Conservation (phyloP, 2,797 vertebrate genomes). For the Chloroceryle inda region DNA sequence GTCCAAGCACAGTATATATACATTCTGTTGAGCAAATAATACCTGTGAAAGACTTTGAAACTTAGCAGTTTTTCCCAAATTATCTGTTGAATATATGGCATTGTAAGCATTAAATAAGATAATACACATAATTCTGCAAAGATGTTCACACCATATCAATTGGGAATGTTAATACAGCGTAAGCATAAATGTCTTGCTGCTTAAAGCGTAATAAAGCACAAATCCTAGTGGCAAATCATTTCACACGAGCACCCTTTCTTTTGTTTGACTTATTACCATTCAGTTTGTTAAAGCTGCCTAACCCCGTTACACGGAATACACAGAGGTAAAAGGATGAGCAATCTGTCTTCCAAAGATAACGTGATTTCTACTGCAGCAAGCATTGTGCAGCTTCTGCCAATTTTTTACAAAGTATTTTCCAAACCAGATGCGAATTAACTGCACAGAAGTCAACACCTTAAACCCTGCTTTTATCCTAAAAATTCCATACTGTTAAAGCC, state of each 20-base stretch:
- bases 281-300: background rate
- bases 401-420: background rate
- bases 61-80: background rate
- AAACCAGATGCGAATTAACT: background rate
- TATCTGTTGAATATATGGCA: background rate
- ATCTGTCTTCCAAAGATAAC: background rate
- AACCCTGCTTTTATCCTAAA: background rate
- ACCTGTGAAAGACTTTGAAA: background rate
- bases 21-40: background rate
- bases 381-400: background rate
- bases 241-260: background rate
- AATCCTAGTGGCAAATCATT: background rate
- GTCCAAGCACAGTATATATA: background rate
- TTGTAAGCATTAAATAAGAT: background rate
- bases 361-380: background rate
- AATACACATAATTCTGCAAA: background rate
- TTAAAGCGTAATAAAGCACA: background rate
- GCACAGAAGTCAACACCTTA: background rate
- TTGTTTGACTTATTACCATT: background rate
- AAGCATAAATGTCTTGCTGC: background rate
- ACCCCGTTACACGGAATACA: background rate
- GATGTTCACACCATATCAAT: background rate
- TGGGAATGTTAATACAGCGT: background rate
- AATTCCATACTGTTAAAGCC: background rate
- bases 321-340: background rate